A percentile compares a stretch with the other conserved stretches of the same genome.
phyloP scores from a whole-genome alignment of 1,140 invertebrate species.

The Meloidogyne chitwoodi region DNA sequence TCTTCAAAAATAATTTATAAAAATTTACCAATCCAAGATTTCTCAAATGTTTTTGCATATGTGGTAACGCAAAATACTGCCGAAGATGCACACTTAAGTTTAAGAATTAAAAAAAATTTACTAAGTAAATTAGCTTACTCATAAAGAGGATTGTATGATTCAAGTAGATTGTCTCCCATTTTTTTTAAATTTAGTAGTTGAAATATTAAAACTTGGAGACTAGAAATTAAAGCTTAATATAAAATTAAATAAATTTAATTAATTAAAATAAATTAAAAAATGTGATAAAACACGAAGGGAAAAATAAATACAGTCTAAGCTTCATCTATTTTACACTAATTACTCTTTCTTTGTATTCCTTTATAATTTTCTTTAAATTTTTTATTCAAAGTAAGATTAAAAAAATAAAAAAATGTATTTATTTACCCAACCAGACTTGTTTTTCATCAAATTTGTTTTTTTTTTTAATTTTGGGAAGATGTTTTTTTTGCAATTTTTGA shows the following conservation, averaged over 20 bases:
- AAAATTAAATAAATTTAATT: not conserved
- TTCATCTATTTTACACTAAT: not conserved
- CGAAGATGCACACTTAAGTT: slow-evolving; percentile 56
- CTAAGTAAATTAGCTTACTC: not conserved
- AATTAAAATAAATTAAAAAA: not conserved
- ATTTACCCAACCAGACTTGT: not conserved
- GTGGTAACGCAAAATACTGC: slow-evolving; percentile 54
- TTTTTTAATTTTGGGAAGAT: not conserved
- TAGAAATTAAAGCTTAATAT: not conserved
- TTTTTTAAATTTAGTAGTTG: not conserved
- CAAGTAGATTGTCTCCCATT: slow-evolving; percentile 31
- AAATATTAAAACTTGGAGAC: not conserved
- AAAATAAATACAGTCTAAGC: not conserved
- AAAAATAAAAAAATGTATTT: not conserved
- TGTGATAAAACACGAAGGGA: not conserved
- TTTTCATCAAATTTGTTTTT: not conserved
- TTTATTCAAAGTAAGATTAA: not conserved
- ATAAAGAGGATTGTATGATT: slow-evolving; percentile 31
- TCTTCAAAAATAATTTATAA: not conserved
- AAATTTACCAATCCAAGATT: slow-evolving; percentile 47
- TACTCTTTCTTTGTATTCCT: not conserved
- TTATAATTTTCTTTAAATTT: not conserved
- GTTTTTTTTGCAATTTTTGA: not conserved
- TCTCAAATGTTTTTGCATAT: slow-evolving; percentile 57
- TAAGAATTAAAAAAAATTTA: not conserved